phyloP scores from a whole-genome alignment of 1,140 invertebrate genomes.

The Theocolax elegans region DNA sequence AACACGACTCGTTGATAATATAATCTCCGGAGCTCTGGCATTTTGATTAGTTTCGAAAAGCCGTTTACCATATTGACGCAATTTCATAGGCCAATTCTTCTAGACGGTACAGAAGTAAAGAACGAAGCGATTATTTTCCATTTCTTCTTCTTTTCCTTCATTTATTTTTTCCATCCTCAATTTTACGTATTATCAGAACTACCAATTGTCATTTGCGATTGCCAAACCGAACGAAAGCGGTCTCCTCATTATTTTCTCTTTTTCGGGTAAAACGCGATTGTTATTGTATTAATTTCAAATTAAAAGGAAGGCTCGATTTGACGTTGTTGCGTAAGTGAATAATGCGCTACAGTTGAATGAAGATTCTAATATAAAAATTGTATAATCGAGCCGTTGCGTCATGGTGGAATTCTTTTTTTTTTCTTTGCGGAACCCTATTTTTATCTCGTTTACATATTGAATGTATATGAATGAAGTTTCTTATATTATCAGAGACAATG shows the following conservation, averaged over 20 bases:
- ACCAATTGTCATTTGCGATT: too few relatives aligned
- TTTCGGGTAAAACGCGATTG: too few relatives aligned
- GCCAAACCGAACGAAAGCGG: too few relatives aligned
- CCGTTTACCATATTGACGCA: slow-evolving; percentile 26
- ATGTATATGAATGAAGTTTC: too few relatives aligned
- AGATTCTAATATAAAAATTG: not conserved
- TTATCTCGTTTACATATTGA: not conserved
- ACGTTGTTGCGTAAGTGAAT: not conserved
- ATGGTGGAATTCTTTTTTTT: not conserved
- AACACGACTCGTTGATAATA: slow-evolving; percentile 16
- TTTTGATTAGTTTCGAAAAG: slow-evolving; percentile 16
- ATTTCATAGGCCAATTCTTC: not conserved
- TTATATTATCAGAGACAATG: too few relatives aligned
- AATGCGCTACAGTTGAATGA: not conserved
- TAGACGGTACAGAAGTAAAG: too few relatives aligned
- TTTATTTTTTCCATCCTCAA: not conserved
- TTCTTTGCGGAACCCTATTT: not conserved
- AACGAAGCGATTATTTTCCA: too few relatives aligned
- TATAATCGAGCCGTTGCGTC: not conserved
- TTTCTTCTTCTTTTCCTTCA: too few relatives aligned
- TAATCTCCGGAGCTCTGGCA: slow-evolving; percentile 17
- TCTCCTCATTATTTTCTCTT: too few relatives aligned
- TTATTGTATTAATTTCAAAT: not conserved
- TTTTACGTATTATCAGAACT: not conserved
- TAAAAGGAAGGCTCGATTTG: not conserved